Evolutionary conservation across 2,113 vertebrate species (phyloP), one percentile per base, ranked within the genome.

Genomic region (Sphaerodactylus townsendi): DNA sequence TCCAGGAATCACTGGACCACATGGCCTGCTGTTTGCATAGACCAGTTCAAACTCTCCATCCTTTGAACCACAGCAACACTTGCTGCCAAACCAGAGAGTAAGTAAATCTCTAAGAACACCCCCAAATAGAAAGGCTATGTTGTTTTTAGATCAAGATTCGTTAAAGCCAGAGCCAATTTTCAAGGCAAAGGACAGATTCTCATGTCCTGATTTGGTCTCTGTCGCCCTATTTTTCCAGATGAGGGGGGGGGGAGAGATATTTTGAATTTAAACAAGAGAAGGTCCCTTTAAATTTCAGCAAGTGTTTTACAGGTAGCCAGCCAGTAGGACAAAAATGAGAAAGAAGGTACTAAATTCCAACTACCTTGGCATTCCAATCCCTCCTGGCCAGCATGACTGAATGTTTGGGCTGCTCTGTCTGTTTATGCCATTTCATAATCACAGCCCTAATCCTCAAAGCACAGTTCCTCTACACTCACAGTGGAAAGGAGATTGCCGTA

Each of bases 401-500:
- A 21, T 64, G 33, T 82, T 86, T 72, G 73, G 66, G 74, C 53
- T 78, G 74, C 68, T 28, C 17, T 79, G 78, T 48, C 85, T 59
- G 10, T 72, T 48, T 39, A 56, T 69, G 44, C 50, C 7, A 17
- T 64, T 82, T 70, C 66, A 82, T 48, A 71, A 82, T 77, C 85
- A 77, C 28, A 69, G 50, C 56, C 76, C 68, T 82, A 86, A 82
- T 65, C 65, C 72, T 62, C 69, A 46, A 77, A 50, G 28, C 68
- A 48, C 68, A 48, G 65, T 70, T 86, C 65, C 44, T 75, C 73
- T 33, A 37, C 15, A 48, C 74, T 53, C 74, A 17, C 39, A 35
- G 68, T 39, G 41, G 65, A 77, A n/a, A 71, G 79, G 85, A 71
- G 85, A 71, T 71, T 77, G 79, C 74, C 62, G 56, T 77, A 76